Evolutionary conservation across 2,113 vertebrate genomes (phyloP), one percentile per base, ranked within the genome.

Genomic region (Ciconia stormi): DNA sequence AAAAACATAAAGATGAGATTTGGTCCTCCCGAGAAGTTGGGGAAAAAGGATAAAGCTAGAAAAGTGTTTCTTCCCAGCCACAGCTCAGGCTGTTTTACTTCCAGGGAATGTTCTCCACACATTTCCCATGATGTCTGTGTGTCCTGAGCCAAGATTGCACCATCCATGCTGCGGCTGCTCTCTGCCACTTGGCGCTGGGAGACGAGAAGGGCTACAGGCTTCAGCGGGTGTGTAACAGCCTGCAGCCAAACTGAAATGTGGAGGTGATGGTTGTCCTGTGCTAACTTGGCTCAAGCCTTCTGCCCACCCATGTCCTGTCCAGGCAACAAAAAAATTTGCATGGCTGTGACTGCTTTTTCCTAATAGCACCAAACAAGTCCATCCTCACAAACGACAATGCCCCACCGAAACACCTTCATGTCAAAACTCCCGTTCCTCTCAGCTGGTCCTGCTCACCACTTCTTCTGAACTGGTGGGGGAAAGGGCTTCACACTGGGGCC

Each of bases 321-420:
- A 15, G 46, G 74, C 44, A 86, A 44, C 13, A 63, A 72, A 87
- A 69, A n/a, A 15, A 11, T 40, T 44, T 6, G 0, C 0, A 4
- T 0, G 9, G 9, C 62, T 62, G 42, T 44, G 61, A 46, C 30
- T 6, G 21, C 26, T 52, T 70, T 83, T 67, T n/a, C 27, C 47
- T 63, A 8, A 34, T 1, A 27, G 26, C 26, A 44, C 26, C 0
- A 0, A 69, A 34, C 3, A 3, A 70, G 22, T 72, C 29, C 19
- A 22, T 67, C 72, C 25, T 40, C 44, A 50, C 62, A 53, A 66
- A 34, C 0, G 7, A 6, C 59, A 49, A 2, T 16, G 14, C 7
- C 30, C 17, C 52, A 53, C 19, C 3, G 8, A 77, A 87, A 78
- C 4, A 47, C 11, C 23, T 65, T 55, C 11, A 3, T 50, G 52